Evolutionary conservation across 2,797 vertebrate species (phyloP), one percentile per base, ranked within the genome.

Genomic region (Malurus splendens): DNA sequence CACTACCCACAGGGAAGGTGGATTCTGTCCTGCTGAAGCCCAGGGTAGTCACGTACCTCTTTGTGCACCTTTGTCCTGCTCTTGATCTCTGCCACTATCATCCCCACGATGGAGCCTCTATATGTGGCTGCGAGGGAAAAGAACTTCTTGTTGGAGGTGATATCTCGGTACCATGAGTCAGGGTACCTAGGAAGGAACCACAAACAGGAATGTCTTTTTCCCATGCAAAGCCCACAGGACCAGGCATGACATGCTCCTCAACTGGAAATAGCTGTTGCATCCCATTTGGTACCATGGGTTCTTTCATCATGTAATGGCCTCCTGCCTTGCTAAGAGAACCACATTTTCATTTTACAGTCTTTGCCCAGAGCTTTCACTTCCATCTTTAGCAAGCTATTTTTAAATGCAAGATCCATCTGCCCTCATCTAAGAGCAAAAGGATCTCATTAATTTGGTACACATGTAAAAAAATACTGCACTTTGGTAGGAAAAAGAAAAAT

Each of bases 71-170:
- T 99, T 52, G 98, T 99, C 95, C 99, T 98, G 96, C 97, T 98
- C 97, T 99, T 99, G 97, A 99, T 99, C 97, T 99, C 99, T 51
- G 99, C 98, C 93, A 99, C 99, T 92, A 99, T 99, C 99, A 99
- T 99, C 90, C 99, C 99, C 97, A 99, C 98, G 23, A 99, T 99
- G 96, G 98, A 97, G 51, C 98, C 98, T 96, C 98, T 98, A 93
- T 98, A 99, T 3, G 98, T 99, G 93, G 99, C 99, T 62, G 99
- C 98, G 25, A 99, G 98, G 90, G 99, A 99, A 96, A 99, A 99
- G 96, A 99, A 99, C 96, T 99, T 99, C 97, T 99, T 99, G 98
- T 99, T 99, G 95, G 99, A 99, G 72, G 99, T 99, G 97, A 99
- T 99, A 89, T 99, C 99, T 96, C 98, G 98, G 98, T 99, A 99